Conservation (phyloP, 2,113 vertebrate species). For the human region GRCh38 chr14:77105001-77105500, state of each 20-base stretch:
- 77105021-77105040: background rate
- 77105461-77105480: background rate
- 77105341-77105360: background rate
- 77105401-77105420: constrained; percentile 55
- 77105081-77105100: background rate
- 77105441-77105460: constrained; percentile 49
- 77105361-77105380: constrained; percentile 55
- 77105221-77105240: background rate
- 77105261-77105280: background rate
- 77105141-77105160: constrained; percentile 20
- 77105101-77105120: constrained; percentile 23
- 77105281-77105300: background rate
- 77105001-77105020: background rate
- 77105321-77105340: background rate
- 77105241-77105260: background rate
- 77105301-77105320: too few relatives aligned
- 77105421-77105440: constrained; percentile 51
- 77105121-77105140: background rate
- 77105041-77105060: background rate
- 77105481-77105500: background rate
- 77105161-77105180: background rate
- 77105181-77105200: background rate
- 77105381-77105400: constrained; percentile 65
- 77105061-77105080: background rate
- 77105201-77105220: background rate